Evolutionary conservation across 2,113 vertebrate species (phyloP).

Genomic region (Pangasianodon gigas): DNA sequence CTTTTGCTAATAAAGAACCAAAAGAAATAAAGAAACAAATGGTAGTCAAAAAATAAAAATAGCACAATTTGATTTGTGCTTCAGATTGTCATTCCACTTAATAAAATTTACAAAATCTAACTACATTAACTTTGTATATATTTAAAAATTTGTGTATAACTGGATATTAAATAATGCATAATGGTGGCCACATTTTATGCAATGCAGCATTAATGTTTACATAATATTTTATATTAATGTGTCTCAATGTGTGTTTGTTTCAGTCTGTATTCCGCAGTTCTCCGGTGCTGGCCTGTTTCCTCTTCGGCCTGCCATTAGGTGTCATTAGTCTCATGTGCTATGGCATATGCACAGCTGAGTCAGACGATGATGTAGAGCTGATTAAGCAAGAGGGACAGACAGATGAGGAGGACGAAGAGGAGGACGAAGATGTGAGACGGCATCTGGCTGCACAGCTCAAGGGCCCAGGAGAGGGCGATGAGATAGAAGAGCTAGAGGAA

Average conservation of each 20-base stretch:
- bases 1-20: too few species aligned
- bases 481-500: conserved; percentile 69
- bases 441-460: conserved; percentile 62
- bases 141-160: background rate
- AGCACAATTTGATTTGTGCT: too few species aligned
- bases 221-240: background rate
- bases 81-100: too few species aligned
- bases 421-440: conserved; percentile 73
- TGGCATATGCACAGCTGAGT: conserved; percentile 92
- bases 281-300: conserved; percentile 93
- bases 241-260: background rate
- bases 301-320: conserved; percentile 94
- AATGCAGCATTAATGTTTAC: background rate
- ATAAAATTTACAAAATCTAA: too few species aligned
- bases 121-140: too few species aligned
- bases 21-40: too few species aligned
- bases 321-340: conserved; percentile 99
- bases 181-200: background rate
- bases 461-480: conserved; percentile 70
- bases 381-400: conserved; percentile 78
- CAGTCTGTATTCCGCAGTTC: conserved; percentile 98
- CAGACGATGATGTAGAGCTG: conserved; percentile 83
- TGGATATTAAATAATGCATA: background rate
- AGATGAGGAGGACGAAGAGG: conserved; percentile 80
- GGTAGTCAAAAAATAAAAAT: too few species aligned